These are phyloP conservation scores for Erpornis zantholeuca DNA, from an alignment of 2,113 vertebrate species.

Conservation along the genomic window DNA sequence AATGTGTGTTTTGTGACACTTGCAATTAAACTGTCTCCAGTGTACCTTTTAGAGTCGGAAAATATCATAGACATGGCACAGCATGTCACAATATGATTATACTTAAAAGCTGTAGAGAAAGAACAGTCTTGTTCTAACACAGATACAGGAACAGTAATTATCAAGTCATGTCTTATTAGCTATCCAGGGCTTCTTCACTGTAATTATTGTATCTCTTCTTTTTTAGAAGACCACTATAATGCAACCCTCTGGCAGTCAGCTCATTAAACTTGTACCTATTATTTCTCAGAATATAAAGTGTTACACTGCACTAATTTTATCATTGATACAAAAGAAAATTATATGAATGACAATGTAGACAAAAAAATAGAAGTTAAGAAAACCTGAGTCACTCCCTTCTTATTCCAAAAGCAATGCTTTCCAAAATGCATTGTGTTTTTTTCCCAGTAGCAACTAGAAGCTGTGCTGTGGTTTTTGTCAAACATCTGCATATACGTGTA, in stretches of 20 bases:
- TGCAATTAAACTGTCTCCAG: not conserved
- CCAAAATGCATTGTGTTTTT: not conserved
- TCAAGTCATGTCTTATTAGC: not conserved
- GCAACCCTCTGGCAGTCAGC: not conserved
- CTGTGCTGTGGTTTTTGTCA: not conserved
- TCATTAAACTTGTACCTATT: not conserved
- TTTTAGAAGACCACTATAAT: not conserved
- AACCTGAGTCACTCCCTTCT: not conserved
- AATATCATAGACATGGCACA: not conserved
- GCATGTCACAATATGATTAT: not conserved
- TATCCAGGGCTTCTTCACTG: not conserved
- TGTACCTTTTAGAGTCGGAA: not conserved
- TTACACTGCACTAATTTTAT: not conserved
- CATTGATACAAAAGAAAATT: not conserved
- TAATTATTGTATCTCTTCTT: not conserved
- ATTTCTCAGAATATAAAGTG: not conserved
- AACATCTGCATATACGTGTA: not conserved
- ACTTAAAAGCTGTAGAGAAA: not conserved
- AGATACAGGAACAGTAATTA: not conserved
- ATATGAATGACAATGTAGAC: not conserved
- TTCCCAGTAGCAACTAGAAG: not conserved
- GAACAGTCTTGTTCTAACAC: not conserved
- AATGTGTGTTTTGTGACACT: not conserved
- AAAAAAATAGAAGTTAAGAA: not conserved
- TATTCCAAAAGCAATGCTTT: not conserved